Conservation (phyloP, 2,113 vertebrate genomes). For the Vombatus ursinus region DNA sequence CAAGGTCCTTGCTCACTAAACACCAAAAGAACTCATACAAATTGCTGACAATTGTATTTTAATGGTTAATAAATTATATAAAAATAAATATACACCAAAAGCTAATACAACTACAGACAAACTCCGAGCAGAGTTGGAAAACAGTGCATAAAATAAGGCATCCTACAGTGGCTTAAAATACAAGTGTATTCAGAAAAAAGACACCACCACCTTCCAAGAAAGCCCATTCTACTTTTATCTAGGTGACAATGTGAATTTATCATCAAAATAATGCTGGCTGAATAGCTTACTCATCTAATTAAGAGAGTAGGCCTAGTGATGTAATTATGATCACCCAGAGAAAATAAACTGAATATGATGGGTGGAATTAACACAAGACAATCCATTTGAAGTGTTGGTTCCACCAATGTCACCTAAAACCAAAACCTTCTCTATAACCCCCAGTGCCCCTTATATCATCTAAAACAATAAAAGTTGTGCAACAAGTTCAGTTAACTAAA, state of each 20-base stretch:
- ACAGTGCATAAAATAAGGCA: background rate
- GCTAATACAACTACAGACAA: background rate
- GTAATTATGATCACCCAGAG: background rate
- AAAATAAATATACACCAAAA: background rate
- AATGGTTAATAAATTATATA: background rate
- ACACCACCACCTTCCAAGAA: background rate
- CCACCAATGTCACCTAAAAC: background rate
- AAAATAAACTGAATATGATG: conserved; percentile 47
- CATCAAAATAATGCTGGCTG: background rate
- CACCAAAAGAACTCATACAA: background rate
- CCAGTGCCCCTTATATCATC: conserved; percentile 35
- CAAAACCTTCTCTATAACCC: conserved; percentile 10
- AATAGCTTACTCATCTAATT: background rate
- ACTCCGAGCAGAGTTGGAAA: background rate
- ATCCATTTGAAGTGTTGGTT: conserved; percentile 35
- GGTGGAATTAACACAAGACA: background rate
- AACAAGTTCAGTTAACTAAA: conserved; percentile 48
- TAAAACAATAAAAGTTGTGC: conserved; percentile 53
- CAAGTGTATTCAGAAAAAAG: background rate
- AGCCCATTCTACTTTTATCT: background rate
- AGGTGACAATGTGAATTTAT: background rate
- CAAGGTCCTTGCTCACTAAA: background rate
- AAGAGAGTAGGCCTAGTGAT: background rate
- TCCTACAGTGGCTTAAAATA: background rate
- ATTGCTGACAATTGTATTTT: background rate